Evolutionary conservation across 2,888 invertebrate species (phyloP), one percentile per base, ranked within the genome.

Genomic region (Micoletzkya japonica): DNA sequence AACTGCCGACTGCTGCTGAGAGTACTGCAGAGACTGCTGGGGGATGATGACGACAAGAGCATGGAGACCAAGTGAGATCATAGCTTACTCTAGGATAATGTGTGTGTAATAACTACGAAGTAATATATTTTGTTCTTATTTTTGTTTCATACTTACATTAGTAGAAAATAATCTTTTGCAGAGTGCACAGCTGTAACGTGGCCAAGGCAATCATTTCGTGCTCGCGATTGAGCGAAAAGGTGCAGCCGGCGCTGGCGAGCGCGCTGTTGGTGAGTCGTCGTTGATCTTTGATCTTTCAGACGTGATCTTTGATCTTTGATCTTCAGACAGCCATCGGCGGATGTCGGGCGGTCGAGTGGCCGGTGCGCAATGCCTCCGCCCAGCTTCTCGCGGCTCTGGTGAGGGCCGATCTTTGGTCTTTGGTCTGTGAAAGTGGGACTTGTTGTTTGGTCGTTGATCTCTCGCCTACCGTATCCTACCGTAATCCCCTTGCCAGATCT

Each of bases 101-200:
- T 10, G 32, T 24, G 59, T 24, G 36, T 36, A 49, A 32, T 30
- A 44, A 52, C n/a, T 34, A 68, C 30, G 70, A 44, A 24, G 6
- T 17, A 14, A n/a, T 10, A 60, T 60, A 4, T 60, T 39, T 28
- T 58, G 56, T n/a, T 56, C 26, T 24, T 4, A 3, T 58, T 1
- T 32, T 32, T 59, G 10, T 4, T 32, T 49, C 30, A 3, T 10
- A 6, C 17, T 17, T 28, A 39, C 34, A 28, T 72, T n/a, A n/a
- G n/a, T n/a, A n/a, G n/a, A n/a, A n/a, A n/a, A n/a, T n/a, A n/a
- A n/a, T 32, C 49, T 32, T 39, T 68, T 77, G 68, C 50, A 77
- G 81, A 59, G 70, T 91, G 39, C 95, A 95, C 87, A 90, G 92
- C n/a, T 86, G 93, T 79, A 95, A 96, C 86, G 91, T 94, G 68